Base-by-base conservation (phyloP, 2,888 invertebrate genomes). In the Chromoteleia sp. region DNA sequence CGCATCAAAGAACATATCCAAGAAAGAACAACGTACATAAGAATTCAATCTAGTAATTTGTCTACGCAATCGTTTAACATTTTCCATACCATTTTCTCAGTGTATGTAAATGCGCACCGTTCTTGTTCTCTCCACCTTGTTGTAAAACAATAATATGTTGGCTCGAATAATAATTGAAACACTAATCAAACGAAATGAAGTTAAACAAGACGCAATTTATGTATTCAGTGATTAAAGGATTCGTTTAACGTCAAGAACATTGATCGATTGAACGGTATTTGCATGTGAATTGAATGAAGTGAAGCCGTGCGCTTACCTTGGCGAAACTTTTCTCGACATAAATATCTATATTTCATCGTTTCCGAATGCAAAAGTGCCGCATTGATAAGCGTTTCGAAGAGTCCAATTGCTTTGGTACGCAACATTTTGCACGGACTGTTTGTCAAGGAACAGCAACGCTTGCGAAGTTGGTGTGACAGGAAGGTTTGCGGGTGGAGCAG, bases 401-500 rank as follows among this genome's bases (percentile, higher is more conserved):
- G 56, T 15, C 33, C 56, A 36, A 54, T 61, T 14, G 50, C 25
- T 48, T 39, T 30, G 50, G 50, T 29, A 8, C 39, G 50, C 39
- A 30, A 52, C 56, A 74, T 74, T 74, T 30, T 43, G 54, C 33
- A 12, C 54, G 36, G 36, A 8, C 12, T 54, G 61, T 63, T 63
- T 54, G 73, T 19, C 41, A 54, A 54, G 54, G 25, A 50, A n/a
- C n/a, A n/a, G 73, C 30, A 30, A 4, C 15, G 30, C 30, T 29
- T 41, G 52, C 30, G 6, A 33, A 54, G 43, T 36, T 19, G 54
- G 33, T 25, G 52, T 58, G 50, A 45, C 63, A 45, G 48, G 15
- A 43, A 33, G 25, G 48, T 25, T 63, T 21, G 74, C 63, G 74
- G 74, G 74, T 74, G 74, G 54, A 74, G 39, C 39, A 17, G 2